Percentiles rank a stretch among this genome's conserved stretches.
Conservation (phyloP, 2,113 vertebrate species). For the Campylorhamphus procurvoides region DNA sequence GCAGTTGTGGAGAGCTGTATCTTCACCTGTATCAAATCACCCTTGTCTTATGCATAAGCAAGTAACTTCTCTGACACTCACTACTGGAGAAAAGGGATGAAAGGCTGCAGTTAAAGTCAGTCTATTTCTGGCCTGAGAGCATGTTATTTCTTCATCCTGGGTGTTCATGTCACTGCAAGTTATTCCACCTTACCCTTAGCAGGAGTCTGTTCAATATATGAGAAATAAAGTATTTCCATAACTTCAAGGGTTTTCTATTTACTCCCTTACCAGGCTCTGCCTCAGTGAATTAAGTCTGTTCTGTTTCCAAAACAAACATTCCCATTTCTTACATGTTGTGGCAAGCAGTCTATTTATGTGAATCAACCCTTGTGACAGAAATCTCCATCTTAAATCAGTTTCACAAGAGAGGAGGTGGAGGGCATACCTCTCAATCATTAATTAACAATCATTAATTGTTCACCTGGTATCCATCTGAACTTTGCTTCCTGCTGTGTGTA, state of each 20-base stretch:
- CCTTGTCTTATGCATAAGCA: not conserved
- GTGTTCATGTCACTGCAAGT: not conserved
- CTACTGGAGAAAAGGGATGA: not conserved
- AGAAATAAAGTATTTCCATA: not conserved
- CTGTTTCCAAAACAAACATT: not conserved
- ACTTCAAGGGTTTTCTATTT: not conserved
- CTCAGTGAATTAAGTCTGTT: not conserved
- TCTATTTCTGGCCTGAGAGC: not conserved
- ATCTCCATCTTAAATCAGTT: not conserved
- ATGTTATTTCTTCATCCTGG: not conserved
- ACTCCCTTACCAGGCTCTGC: not conserved
- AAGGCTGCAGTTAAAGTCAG: not conserved
- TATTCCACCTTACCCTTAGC: not conserved
- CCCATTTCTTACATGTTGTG: not conserved
- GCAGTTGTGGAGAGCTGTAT: not conserved
- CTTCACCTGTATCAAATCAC: not conserved
- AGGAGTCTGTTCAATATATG: not conserved
- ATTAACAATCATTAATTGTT: not conserved
- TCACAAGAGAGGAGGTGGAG: not conserved
- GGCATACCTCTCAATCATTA: not conserved
- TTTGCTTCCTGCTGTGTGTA: not conserved
- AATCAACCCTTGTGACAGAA: not conserved
- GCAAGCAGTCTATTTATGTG: not conserved
- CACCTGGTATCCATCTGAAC: not conserved
- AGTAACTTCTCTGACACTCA: not conserved